A percentile compares a stretch with the other conserved stretches of the same genome.
These are phyloP conservation scores for Clistopyga incitator DNA, from an alignment of 2,888 invertebrate species.

Conservation along the genomic window DNA sequence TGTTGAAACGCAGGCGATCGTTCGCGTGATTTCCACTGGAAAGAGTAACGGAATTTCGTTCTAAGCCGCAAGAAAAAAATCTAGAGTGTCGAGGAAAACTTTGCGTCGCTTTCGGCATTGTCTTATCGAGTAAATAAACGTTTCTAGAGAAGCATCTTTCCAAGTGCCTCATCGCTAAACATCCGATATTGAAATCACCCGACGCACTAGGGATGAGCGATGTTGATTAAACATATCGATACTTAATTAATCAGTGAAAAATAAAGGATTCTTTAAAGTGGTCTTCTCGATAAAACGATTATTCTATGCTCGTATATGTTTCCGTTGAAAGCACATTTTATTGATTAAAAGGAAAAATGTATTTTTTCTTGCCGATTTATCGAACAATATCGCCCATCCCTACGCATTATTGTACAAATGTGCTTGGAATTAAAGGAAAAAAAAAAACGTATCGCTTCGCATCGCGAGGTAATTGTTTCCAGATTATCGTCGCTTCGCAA, in stretches of 20 bases:
- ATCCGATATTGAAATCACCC: constrained; percentile 5
- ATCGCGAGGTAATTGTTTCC: background rate
- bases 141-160: constrained; percentile 18
- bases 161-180: constrained; percentile 30
- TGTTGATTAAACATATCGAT: no score
- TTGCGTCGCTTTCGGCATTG: background rate
- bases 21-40: background rate
- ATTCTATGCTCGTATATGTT: no score
- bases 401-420: constrained; percentile 5
- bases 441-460: constrained; percentile 9
- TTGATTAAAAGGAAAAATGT: no score
- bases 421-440: background rate
- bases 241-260: no score
- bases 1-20: constrained; percentile 1
- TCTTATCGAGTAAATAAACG: background rate
- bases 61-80: background rate
- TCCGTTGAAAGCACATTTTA: no score
- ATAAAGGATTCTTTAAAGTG: no score
- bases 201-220: no score
- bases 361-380: no score
- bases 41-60: background rate
- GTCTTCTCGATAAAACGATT: no score
- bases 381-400: no score
- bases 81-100: background rate
- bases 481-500: constrained; percentile 13